A percentile compares a stretch with the other conserved stretches of the same genome.
phyloP scores from a whole-genome alignment of 2,888 invertebrate species.

The Nomada hirtipes region DNA sequence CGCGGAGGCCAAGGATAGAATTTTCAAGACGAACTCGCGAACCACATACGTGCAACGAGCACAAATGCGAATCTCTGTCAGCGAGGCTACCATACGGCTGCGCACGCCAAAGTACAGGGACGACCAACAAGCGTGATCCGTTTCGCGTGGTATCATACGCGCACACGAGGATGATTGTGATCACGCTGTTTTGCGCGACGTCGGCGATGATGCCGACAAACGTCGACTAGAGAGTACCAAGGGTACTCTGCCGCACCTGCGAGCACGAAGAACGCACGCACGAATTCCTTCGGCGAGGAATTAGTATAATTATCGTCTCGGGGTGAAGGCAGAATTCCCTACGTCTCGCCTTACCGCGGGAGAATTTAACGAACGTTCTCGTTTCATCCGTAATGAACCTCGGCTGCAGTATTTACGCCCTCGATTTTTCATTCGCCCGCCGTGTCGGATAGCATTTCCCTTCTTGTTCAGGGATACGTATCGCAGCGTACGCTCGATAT shows the following conservation, averaged over 20 bases:
- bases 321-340: conserved; percentile 7
- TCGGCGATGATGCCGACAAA: not conserved
- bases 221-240: not conserved
- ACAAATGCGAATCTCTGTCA: conserved; percentile 44
- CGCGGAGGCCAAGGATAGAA: conserved; percentile 68
- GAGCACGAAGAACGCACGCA: conserved; percentile 13
- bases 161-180: conserved; percentile 14
- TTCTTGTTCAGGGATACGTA: not conserved
- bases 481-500: not conserved
- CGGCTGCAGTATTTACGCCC: not conserved
- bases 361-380: conserved; percentile 25
- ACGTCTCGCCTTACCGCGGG: conserved; percentile 7
- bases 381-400: not conserved
- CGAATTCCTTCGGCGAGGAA: conserved; percentile 26
- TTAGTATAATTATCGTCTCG: conserved; percentile 31
- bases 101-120: conserved; percentile 47
- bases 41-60: conserved; percentile 38
- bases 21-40: conserved; percentile 67
- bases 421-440: not conserved
- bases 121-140: conserved; percentile 2
- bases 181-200: conserved; percentile 24
- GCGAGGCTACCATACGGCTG: conserved; percentile 16
- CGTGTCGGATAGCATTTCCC: too few species aligned
- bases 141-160: not conserved
- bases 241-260: not conserved